phyloP scores from a whole-genome alignment of 2,797 vertebrate genomes.

The Rhinogobio ventralis region DNA sequence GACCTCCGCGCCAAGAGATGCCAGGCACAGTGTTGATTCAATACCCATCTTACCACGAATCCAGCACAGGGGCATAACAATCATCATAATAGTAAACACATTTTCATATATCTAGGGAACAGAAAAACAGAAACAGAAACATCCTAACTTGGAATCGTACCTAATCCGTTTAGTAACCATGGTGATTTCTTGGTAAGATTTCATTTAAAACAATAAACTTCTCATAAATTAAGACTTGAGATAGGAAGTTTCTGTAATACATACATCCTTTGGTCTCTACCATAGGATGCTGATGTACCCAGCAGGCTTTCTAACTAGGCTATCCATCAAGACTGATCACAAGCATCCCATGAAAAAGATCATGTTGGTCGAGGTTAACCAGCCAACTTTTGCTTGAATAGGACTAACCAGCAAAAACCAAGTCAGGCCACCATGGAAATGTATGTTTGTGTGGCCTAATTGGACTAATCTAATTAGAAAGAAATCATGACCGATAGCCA shows the following conservation, averaged over 20 bases:
- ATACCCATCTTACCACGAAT: not conserved
- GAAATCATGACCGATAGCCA: not conserved
- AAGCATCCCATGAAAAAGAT: not conserved
- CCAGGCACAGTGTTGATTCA: constrained; percentile 25
- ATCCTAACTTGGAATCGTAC: not conserved
- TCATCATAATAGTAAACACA: not conserved
- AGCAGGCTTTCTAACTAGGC: not conserved
- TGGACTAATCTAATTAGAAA: not conserved
- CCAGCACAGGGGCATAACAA: constrained; percentile 2
- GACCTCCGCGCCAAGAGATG: constrained; percentile 22
- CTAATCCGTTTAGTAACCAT: constrained; percentile 1
- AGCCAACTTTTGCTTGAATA: not conserved
- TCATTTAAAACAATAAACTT: not conserved
- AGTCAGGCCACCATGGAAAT: no score
- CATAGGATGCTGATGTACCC: not conserved
- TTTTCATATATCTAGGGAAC: not conserved
- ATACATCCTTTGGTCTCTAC: not conserved
- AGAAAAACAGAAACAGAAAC: not conserved
- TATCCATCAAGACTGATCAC: not conserved
- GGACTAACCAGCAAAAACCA: not conserved
- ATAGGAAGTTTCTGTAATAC: not conserved
- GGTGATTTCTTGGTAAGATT: constrained; percentile 1
- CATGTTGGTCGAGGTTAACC: not conserved
- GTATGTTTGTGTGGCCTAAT: not conserved
- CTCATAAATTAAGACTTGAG: not conserved